Base-by-base conservation (phyloP, 2,797 vertebrate species). In the Gambelia wislizenii region DNA sequence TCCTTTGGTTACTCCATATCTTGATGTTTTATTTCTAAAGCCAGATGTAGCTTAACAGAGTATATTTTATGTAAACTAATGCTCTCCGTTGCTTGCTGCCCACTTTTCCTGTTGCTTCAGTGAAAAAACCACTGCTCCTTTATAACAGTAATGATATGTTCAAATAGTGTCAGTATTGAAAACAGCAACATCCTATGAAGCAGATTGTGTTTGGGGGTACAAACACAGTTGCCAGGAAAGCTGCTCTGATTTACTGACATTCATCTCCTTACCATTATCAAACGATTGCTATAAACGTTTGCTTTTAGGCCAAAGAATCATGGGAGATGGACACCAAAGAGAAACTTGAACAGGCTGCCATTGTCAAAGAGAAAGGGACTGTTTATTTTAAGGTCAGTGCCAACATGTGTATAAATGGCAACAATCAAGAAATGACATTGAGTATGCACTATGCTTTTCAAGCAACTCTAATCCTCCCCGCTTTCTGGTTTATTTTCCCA, bases 311-410 rank as follows among this genome's bases (percentile, higher is more conserved):
- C 95, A 99, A 99, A 97, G 98, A 99, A 96, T 98, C 97, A 20
- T 99, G 99, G 99, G 99, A 99, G 97, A 99, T 99, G 98, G 98
- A 98, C 93, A 97, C 98, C 94, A 98, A 97, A 76, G 98, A 99
- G 95, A 99, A 99, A 96, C 95, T 99, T 95, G 97, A 98, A 91
- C 95, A 97, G 95, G 97, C 98, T 61, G 96, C 94, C 33, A 88
- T 96, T 47, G 97, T 99, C 83, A 99, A 99, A 95, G 98, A 97
- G 93, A 99, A 99, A 96, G 99, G 99, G 91, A 99, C 99, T 1
- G 97, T 98, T 83, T 99, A 99, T 97, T 99, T 98, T 95, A 99
- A 99, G 98, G 99, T 99, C 89, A 85, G 96, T 97, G 69, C 89
- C 6, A 86, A 88, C 2, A 10, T 87, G 30, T 44, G 79, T 12